Percentiles rank a stretch among this genome's conserved stretches.
phyloP scores from a whole-genome alignment of 2,113 vertebrate species.

The Campylomormyrus numenius region DNA sequence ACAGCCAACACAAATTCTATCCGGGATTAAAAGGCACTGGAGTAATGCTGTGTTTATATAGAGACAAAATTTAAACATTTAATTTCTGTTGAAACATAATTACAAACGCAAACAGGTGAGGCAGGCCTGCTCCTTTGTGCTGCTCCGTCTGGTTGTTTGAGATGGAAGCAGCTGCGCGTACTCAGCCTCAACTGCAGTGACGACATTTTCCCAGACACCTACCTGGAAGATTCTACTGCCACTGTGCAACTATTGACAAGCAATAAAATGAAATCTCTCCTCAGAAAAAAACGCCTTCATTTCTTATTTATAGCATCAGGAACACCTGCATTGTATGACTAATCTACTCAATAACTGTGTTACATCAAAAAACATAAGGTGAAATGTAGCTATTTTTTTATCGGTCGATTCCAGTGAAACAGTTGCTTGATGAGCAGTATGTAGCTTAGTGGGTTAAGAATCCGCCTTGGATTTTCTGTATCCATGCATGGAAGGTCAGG shows the following conservation, averaged over 20 bases:
- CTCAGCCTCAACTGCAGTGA: neutral
- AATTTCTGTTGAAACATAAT: neutral
- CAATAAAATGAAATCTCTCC: neutral
- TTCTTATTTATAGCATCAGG: neutral
- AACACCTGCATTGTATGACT: neutral
- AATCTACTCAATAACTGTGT: neutral
- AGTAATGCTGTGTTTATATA: neutral
- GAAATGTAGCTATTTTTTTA: neutral
- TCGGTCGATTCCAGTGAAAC: neutral
- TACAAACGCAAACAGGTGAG: neutral
- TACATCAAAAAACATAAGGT: neutral
- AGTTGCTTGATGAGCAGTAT: neutral
- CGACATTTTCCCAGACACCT: neutral
- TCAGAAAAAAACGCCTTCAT: neutral
- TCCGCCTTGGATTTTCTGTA: neutral
- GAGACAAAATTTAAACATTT: neutral
- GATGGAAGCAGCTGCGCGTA: neutral
- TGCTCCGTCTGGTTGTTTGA: neutral
- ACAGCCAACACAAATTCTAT: neutral
- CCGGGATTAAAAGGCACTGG: neutral
- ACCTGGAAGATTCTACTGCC: neutral
- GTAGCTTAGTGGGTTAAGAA: neutral
- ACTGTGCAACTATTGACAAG: neutral
- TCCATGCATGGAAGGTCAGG: neutral
- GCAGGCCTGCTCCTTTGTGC: neutral